These are phyloP conservation scores for Anastrepha obliqua DNA, from an alignment of 1,140 invertebrate species.

Conservation along the genomic window DNA sequence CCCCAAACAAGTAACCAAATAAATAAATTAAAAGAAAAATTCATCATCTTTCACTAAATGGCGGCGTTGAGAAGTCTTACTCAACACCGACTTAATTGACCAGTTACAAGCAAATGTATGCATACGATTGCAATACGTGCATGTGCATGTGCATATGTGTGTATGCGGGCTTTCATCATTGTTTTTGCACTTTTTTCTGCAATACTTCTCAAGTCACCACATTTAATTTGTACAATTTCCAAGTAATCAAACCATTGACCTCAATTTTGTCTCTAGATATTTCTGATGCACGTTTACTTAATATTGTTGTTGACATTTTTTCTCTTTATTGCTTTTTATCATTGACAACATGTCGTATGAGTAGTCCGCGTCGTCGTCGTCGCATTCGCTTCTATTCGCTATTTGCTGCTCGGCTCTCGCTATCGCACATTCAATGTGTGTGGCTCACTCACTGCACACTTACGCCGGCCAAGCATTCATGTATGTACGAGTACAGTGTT, in stretches of 20 bases:
- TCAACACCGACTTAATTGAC: background rate
- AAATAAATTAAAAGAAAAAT: background rate
- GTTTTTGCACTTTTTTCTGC: background rate
- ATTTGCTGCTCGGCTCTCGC: background rate
- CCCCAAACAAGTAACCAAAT: background rate
- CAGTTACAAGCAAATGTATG: background rate
- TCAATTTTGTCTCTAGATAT: constrained; percentile 41
- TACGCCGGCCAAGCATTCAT: background rate
- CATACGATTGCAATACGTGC: background rate
- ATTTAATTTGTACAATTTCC: constrained; percentile 48
- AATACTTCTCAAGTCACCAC: constrained; percentile 1
- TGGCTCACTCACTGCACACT: background rate
- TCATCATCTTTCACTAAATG: background rate
- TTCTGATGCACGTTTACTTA: constrained; percentile 50
- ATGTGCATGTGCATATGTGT: background rate
- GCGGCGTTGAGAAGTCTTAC: background rate
- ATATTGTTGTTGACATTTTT: constrained; percentile 43
- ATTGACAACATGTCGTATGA: constrained; percentile 17
- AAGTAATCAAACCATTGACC: constrained; percentile 52
- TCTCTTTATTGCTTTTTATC: constrained; percentile 24
- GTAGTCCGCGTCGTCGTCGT: constrained; percentile 20
- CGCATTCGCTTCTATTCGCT: background rate
- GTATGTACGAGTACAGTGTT: background rate
- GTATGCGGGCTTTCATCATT: background rate
- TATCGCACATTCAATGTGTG: background rate